Percentiles rank a stretch among this genome's conserved stretches.
phyloP scores from a whole-genome alignment of 2,797 vertebrate genomes.

The Pangasius djambal region DNA sequence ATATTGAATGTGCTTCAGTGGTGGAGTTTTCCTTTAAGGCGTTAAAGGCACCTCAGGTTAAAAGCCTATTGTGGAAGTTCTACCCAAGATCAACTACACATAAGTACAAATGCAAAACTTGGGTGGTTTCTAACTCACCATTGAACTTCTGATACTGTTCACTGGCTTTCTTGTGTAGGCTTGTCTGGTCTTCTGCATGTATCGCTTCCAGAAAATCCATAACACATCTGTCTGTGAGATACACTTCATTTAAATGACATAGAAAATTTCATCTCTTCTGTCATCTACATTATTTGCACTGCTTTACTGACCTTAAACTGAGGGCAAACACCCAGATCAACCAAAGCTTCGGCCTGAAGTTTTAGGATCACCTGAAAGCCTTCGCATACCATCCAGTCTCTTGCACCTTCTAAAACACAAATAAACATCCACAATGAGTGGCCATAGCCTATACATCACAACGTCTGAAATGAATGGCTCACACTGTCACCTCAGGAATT shows the following conservation, averaged over 20 bases:
- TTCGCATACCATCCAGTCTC: conserved; percentile 86
- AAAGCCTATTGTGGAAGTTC: not conserved
- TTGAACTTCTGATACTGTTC: not conserved
- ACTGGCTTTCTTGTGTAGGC: conserved; percentile 75
- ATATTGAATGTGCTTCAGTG: not conserved
- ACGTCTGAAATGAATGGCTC: not conserved
- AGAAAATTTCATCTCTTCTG: not conserved
- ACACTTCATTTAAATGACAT: conserved; percentile 23
- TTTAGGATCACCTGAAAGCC: conserved; percentile 90
- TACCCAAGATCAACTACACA: not conserved
- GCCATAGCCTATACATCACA: not conserved
- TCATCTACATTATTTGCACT: not conserved
- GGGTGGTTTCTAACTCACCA: conserved; percentile 56
- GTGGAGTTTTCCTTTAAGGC: not conserved
- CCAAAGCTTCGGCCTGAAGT: conserved; percentile 85
- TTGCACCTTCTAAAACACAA: conserved; percentile 71
- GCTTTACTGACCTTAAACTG: conserved; percentile 77
- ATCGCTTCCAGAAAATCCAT: conserved; percentile 85
- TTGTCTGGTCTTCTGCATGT: conserved; percentile 85
- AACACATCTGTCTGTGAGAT: conserved; percentile 79
- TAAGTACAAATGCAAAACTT: not conserved
- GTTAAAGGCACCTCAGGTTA: not conserved
- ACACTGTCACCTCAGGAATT: not conserved
- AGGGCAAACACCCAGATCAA: conserved; percentile 78
- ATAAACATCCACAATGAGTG: not conserved